Evolutionary conservation across 2,113 vertebrate species (phyloP), one percentile per base, ranked within the genome.

Genomic region (Rissa tridactyla): DNA sequence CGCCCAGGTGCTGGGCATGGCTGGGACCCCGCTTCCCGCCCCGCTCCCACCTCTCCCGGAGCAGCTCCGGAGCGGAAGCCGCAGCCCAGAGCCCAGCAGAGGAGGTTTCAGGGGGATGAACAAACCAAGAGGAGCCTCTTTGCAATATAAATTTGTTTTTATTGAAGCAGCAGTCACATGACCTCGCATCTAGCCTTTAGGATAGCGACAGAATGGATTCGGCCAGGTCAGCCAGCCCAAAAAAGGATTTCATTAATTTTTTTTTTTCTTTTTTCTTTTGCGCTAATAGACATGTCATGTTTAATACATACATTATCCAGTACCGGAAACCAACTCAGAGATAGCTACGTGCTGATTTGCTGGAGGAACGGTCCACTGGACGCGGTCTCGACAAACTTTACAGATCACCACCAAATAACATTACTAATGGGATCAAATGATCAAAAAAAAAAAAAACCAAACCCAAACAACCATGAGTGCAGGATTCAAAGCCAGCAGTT

Each of bases 91-190:
- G 54, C 54, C 16, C 61, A 64, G 61, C 38, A 29, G 61, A 64
- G 38, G 23, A 65, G 23, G 66, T 30, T 57, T 38, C 25, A 15
- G 0, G 1, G 23, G 26, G 66, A 54, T 3, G 18, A 97, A 98
- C 64, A 97, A 96, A 97, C 22, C 72, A 26, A 80, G 42, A 97
- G 60, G 81, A 98, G 94, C 60, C 96, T 96, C 88, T 95, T 86
- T 98, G 95, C 97, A 98, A 98, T 98, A 98, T 98, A 98, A 98
- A 98, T 96, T 98, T 97, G 97, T 97, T 98, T 98, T 97, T 98
- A 98, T 98, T 98, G 98, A 98, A 98, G 98, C 98, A 98, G 98
- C 98, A 98, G 98, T 98, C 97, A 98, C 98, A 98, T 97, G 98
- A 98, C 96, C 97, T 98, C 94, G 94, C 97, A 97, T 97, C 98